Evolutionary conservation across 2,888 invertebrate genomes (phyloP), one percentile per base, ranked within the genome.

Genomic region (Horisme vitalbata): DNA sequence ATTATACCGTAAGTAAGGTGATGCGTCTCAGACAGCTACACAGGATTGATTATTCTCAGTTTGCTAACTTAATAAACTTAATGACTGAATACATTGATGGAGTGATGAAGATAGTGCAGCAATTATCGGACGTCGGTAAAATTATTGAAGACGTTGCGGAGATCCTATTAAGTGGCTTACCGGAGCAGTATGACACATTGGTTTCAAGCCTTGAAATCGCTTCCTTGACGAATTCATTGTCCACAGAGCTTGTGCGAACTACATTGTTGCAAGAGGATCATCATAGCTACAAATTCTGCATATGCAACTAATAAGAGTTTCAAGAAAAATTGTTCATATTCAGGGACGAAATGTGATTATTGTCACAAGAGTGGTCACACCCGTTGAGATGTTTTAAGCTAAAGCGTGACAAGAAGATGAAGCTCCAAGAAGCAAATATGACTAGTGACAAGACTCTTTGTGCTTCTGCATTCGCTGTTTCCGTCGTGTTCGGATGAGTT

Each of bases 11-110:
- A n/a, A 12, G 45, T 1, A 11, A 27, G 4, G 38, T 45, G 1
- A 1, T 33, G 5, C 10, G 38, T 0, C 8, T 23, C 6, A 4
- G 23, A 2, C 23, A 23, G 8, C 20, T 39, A 1, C 39, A 39
- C 9, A 7, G 35, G 2, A 26, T 13, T 0, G 24, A 39, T 2
- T 35, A 30, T 4, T 8, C 8, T 1, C 8, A 26, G 4, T 39
- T 18, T 18, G 6, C 14, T 1, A 14, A 15, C 3, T n/a, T n/a
- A n/a, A n/a, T n/a, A n/a, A n/a, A n/a, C n/a, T n/a, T n/a, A n/a
- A 45, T 45, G 39, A 21, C 18, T 6, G 45, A 21, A 1, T 45
- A 45, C 13, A 45, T 23, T 7, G 23, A 23, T 7, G 23, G 4
- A 8, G 23, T 23, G 8, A 32, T 45, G 32, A 45, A 18, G 1